phyloP scores from a whole-genome alignment of 2,113 vertebrate genomes.

The Seriola aureovittata region DNA sequence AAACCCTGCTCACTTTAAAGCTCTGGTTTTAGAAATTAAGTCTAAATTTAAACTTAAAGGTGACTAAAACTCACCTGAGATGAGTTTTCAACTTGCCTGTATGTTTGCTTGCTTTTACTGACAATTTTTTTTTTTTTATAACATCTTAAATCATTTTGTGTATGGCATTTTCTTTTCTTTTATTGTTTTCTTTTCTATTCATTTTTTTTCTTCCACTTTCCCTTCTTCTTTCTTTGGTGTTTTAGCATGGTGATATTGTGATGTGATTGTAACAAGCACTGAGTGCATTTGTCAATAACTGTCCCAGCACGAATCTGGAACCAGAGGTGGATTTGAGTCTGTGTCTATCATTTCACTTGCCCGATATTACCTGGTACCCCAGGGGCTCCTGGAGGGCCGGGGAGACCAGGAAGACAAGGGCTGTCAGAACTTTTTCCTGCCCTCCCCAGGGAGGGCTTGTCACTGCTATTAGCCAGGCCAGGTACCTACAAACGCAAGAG shows the following conservation, averaged over 20 bases:
- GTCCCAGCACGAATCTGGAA: neutral
- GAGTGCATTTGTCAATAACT: too few species aligned
- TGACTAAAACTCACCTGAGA: too few species aligned
- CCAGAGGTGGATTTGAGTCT: neutral
- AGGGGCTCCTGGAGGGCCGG: slow-evolving; percentile 79
- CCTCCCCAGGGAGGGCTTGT: slow-evolving; percentile 75
- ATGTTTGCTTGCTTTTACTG: too few species aligned
- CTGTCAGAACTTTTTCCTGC: slow-evolving; percentile 74
- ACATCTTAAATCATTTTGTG: too few species aligned
- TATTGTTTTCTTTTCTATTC: too few species aligned
- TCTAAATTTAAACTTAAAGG: too few species aligned
- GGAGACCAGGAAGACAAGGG: slow-evolving; percentile 61
- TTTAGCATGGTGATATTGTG: neutral
- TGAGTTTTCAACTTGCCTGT: too few species aligned
- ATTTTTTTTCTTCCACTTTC: too few species aligned
- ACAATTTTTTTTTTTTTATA: too few species aligned
- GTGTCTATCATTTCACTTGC: neutral
- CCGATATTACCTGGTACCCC: slow-evolving; percentile 81
- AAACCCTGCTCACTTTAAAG: neutral
- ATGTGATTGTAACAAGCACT: neutral
- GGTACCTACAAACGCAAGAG: slow-evolving; percentile 53
- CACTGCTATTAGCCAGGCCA: slow-evolving; percentile 80
- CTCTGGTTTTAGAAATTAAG: too few species aligned
- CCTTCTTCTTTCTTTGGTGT: neutral
- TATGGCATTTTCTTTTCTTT: too few species aligned